A percentile compares a stretch with the other conserved stretches of the same genome.
phyloP scores from a whole-genome alignment of 2,888 invertebrate genomes.

The Orthonychiurus folsomi region DNA sequence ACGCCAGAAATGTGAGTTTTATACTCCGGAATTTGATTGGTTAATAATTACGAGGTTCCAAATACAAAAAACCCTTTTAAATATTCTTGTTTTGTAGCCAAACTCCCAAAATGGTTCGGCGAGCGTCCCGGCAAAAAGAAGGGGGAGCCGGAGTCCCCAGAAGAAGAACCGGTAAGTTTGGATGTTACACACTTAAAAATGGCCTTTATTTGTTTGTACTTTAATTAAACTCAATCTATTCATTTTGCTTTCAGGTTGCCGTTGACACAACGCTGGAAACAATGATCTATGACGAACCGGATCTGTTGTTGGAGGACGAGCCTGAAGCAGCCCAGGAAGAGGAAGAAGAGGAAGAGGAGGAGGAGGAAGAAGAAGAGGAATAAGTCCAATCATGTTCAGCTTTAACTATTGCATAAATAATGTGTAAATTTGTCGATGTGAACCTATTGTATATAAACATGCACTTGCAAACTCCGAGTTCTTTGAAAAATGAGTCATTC shows the following conservation, averaged over 20 bases:
- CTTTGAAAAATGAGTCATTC: no score
- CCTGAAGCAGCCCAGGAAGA: constrained; percentile 35
- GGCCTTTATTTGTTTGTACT: not conserved
- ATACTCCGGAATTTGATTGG: no score
- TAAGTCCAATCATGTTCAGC: no score
- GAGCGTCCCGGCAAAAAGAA: constrained; percentile 88
- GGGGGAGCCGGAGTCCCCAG: constrained; percentile 80
- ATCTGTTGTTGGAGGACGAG: constrained; percentile 21
- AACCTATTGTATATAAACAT: no score
- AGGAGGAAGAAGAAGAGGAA: constrained; percentile 61
- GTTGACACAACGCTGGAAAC: constrained; percentile 17
- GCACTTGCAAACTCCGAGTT: no score
- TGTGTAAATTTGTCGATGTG: no score
- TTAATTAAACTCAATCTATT: not conserved
- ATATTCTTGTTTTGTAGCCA: no score
- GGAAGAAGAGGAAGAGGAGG: constrained; percentile 50
- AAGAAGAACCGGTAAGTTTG: constrained; percentile 72
- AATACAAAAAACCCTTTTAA: not conserved
- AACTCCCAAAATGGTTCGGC: constrained; percentile 92
- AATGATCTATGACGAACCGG: constrained; percentile 23
- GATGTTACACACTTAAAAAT: constrained; percentile 41
- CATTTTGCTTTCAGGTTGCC: constrained; percentile 14
- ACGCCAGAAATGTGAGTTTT: constrained; percentile 73
- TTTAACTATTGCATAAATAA: no score
- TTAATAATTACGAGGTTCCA: not conserved